These are phyloP conservation scores for Xanthia togata DNA, from an alignment of 2,888 invertebrate species.

Conservation along the genomic window DNA sequence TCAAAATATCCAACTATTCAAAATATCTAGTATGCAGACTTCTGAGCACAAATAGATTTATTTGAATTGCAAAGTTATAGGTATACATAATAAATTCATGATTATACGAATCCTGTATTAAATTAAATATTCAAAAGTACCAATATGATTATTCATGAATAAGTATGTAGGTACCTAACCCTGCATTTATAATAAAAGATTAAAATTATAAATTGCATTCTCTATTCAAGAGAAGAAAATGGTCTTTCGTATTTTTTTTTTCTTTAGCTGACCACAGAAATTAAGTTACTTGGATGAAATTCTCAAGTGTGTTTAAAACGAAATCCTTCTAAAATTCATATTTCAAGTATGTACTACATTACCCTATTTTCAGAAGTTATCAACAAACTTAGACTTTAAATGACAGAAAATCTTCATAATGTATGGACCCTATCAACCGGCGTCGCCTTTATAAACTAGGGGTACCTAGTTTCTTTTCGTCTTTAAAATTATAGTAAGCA, in stretches of 20 bases:
- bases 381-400: background rate
- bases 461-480: too few relatives aligned
- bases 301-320: background rate
- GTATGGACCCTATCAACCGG: background rate
- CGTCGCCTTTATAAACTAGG: constrained; percentile 20
- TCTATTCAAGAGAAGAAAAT: constrained; percentile 2
- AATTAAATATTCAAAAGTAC: constrained; percentile 42
- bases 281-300: background rate
- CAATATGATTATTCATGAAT: constrained; percentile 45
- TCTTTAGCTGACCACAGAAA: background rate
- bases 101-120: constrained; percentile 13
- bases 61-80: constrained; percentile 42
- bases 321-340: background rate
- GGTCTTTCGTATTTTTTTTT: background rate
- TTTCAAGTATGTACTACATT: too few relatives aligned
- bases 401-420: background rate
- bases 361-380: background rate
- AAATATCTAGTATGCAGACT: constrained; percentile 8
- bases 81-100: constrained; percentile 9
- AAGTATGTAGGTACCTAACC: too few relatives aligned
- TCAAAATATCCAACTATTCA: background rate
- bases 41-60: constrained; percentile 15
- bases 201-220: constrained; percentile 6
- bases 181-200: constrained; percentile 18
- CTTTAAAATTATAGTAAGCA: constrained; percentile 23